Base-by-base conservation (phyloP, 2,888 invertebrate genomes). In the Campoplex nolae region DNA sequence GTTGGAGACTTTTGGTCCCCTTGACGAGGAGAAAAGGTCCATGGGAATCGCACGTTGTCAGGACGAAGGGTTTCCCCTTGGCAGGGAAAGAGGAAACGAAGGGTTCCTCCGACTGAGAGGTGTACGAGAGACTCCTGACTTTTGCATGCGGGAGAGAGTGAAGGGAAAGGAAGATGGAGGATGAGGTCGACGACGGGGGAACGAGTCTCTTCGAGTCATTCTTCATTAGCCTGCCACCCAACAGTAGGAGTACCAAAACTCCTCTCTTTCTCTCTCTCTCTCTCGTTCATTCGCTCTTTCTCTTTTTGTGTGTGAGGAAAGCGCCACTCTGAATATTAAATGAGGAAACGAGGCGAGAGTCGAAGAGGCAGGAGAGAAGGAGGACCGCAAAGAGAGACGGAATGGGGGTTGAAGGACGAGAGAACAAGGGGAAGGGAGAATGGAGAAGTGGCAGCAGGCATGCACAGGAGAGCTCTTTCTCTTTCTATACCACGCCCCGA, bases 151-250 rank as follows among this genome's bases (percentile, higher is more conserved):
- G 23, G 23, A 32, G 18, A 51, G n/a, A n/a, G 6, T 51, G 51
- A n/a, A 62, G 23, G 58, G 0, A 32, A 32, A 13, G 62, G 16
- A 32, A 62, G 32, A 16, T 32, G 62, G 32, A 11, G 32, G 62
- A 62, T 1, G 51, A 62, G 3, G 58, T 81, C 79, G 68, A 58
- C 54, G 54, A 78, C 70, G 79, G 73, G 73, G 35, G 83, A 71
- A 83, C 71, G 77, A 76, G 83, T 76, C 83, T 85, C 79, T 65
- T 76, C 67, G 87, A 89, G 89, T 89, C 89, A 89, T 89, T 89
- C 88, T 89, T 89, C 88, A 89, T 89, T 89, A 89, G 85, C 88
- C 83, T 84, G 84, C 80, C 80, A 87, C 70, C 78, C 77, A 73
- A 76, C 77, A 42, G 74, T 58, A 76, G 80, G 51, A 85, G 85